Evolutionary conservation across 2,888 invertebrate genomes (phyloP).

Genomic region (Tetragonisca angustula): DNA sequence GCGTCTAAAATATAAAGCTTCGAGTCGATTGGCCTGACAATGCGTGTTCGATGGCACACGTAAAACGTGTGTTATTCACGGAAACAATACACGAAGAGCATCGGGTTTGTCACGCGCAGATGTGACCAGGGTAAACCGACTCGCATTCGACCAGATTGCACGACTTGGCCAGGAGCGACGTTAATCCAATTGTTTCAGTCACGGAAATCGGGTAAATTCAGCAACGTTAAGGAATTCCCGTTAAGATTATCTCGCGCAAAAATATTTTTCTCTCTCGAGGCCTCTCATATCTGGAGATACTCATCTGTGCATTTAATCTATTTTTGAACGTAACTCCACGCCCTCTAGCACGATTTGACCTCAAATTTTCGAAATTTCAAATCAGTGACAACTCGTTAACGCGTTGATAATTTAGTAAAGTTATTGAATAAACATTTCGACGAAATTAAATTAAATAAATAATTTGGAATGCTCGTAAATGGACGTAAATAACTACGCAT

Average conservation of each 20-base stretch:
- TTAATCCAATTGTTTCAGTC: conserved; percentile 22
- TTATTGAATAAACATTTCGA: not conserved
- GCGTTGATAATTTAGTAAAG: not conserved
- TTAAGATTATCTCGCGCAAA: not conserved
- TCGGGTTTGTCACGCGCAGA: conserved; percentile 34
- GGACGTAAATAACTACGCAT: too few relatives aligned
- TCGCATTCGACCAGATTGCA: conserved; percentile 19
- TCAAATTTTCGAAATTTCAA: too few relatives aligned
- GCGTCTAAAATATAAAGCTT: not conserved
- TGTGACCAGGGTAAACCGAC: conserved; percentile 21
- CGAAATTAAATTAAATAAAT: not conserved
- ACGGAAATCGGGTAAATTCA: conserved; percentile 4
- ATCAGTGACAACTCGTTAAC: too few relatives aligned
- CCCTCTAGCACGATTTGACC: too few relatives aligned
- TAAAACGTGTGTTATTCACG: conserved; percentile 18
- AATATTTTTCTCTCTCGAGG: too few relatives aligned
- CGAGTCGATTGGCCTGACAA: not conserved
- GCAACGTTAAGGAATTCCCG: not conserved
- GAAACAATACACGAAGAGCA: conserved; percentile 12
- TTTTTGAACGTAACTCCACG: not conserved
- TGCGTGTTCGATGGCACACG: not conserved
- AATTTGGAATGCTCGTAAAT: too few relatives aligned
- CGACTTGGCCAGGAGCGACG: conserved; percentile 21
- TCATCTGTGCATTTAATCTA: not conserved
- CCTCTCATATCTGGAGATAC: not conserved